Conservation (phyloP, 1,140 invertebrate genomes). For the Brachionus asplanchnoidis region DNA sequence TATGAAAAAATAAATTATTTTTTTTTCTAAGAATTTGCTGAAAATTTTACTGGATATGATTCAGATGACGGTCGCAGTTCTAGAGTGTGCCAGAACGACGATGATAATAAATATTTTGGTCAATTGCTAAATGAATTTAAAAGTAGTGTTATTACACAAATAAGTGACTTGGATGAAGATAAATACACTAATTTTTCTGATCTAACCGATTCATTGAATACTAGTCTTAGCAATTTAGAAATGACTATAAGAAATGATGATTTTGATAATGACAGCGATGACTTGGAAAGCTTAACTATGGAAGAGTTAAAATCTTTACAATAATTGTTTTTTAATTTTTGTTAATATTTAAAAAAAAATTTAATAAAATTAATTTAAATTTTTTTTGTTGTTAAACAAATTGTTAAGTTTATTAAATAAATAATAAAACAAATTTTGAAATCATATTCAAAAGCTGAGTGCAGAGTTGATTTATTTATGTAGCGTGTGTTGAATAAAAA, state of each 20-base stretch:
- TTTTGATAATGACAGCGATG: slow-evolving; percentile 9
- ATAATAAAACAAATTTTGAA: not conserved
- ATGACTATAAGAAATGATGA: slow-evolving; percentile 21
- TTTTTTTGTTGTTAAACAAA: not conserved
- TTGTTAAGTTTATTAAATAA: not conserved
- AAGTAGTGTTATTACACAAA: slow-evolving; percentile 17
- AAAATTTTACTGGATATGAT: slow-evolving; percentile 30
- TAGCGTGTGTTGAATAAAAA: slow-evolving; percentile 23
- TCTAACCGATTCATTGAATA: slow-evolving; percentile 6
- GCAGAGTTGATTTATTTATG: not conserved
- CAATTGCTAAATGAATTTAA: slow-evolving; percentile 21
- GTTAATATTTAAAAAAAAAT: not conserved
- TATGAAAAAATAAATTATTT: not conserved
- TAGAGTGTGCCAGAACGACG: slow-evolving; percentile 12
- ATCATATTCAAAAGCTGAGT: not conserved
- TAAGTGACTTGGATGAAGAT: not conserved
- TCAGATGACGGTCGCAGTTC: slow-evolving; percentile 31
- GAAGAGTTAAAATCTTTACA: slow-evolving; percentile 15
- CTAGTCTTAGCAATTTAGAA: slow-evolving; percentile 27
- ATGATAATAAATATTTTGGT: slow-evolving; percentile 32
- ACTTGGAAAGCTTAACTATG: not conserved
- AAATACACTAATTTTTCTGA: not conserved
- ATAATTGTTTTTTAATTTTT: slow-evolving; percentile 7
- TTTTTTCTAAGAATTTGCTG: slow-evolving; percentile 26
- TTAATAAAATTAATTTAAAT: not conserved